Percentiles rank a stretch among this genome's conserved stretches.
These are phyloP conservation scores for Holacanthus passer DNA, from an alignment of 2,113 vertebrate species.

Conservation along the genomic window DNA sequence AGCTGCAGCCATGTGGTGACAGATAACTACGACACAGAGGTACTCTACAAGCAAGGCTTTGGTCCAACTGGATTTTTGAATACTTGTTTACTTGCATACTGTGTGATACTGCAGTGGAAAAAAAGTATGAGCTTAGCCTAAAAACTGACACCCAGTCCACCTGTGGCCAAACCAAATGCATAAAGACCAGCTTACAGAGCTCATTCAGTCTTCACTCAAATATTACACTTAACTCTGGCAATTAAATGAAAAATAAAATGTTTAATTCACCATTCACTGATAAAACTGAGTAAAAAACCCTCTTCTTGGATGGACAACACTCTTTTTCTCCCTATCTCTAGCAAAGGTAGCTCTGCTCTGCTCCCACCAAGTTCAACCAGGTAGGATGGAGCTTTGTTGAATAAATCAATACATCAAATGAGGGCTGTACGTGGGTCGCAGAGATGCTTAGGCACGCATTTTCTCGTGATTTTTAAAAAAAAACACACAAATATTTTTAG, in stretches of 20 bases:
- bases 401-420: background rate
- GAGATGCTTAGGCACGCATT: slow-evolving; percentile 6
- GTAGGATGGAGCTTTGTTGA: slow-evolving; percentile 49
- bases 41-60: background rate
- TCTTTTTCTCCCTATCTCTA: slow-evolving; percentile 6
- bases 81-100: background rate
- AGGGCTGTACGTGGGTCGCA: slow-evolving; percentile 21
- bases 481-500: background rate
- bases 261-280: background rate
- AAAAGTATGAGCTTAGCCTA: background rate
- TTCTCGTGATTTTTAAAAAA: background rate
- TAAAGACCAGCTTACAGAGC: background rate
- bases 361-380: slow-evolving; percentile 64
- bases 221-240: background rate
- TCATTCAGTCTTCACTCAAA: background rate
- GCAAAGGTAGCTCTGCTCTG: slow-evolving; percentile 15
- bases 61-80: background rate
- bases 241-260: background rate
- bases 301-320: background rate
- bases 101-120: too few species aligned
- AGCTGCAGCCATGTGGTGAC: background rate
- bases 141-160: background rate
- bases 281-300: background rate
- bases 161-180: background rate
- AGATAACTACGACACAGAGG: background rate